Conservation (phyloP, 53 echinoderm and acorn worm species). For the Zoroaster sp. region DNA sequence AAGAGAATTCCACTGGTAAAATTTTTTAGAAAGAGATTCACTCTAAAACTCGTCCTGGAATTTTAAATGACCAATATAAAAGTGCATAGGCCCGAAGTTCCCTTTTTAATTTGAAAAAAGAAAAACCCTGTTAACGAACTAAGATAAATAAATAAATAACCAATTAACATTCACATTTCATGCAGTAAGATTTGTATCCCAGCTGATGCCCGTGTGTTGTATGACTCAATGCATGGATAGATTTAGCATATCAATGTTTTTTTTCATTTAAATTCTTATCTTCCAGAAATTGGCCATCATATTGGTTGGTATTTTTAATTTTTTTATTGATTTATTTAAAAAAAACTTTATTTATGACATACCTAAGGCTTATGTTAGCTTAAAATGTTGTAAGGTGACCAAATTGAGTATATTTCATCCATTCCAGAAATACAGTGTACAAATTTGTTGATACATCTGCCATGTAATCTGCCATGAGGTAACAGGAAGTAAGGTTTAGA, state of each 20-base stretch:
- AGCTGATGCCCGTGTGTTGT: neutral
- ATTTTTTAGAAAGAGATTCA: no score
- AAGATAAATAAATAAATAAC: neutral
- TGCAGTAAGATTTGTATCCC: neutral
- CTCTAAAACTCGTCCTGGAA: no score
- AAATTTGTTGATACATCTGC: neutral
- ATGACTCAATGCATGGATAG: no score
- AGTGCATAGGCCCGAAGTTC: no score
- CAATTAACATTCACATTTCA: neutral
- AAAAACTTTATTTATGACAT: no score
- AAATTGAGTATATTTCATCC: neutral
- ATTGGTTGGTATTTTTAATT: neutral
- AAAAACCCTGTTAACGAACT: no score
- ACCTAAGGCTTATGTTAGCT: neutral
- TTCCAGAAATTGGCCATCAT: neutral
- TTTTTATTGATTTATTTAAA: no score
- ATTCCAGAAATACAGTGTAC: neutral
- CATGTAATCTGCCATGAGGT: neutral
- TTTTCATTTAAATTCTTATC: neutral
- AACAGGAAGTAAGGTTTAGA: neutral
- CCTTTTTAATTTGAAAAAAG: no score
- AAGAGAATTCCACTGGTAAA: no score
- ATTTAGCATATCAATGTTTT: no score
- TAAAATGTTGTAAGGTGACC: neutral
- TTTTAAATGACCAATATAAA: no score